phyloP scores from a whole-genome alignment of 2,797 vertebrate genomes.

The Sebastiscus albofasciatus region DNA sequence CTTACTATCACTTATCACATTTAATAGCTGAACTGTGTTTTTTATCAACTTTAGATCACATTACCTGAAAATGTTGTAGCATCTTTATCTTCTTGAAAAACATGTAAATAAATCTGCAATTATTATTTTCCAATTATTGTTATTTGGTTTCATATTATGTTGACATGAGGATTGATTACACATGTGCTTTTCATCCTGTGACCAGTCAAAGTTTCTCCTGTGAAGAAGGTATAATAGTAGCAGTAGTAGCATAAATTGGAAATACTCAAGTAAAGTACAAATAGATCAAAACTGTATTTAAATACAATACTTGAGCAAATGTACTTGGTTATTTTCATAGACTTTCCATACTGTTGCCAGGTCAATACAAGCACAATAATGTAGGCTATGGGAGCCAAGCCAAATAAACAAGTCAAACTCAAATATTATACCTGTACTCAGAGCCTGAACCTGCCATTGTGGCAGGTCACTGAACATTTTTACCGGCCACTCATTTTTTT shows the following conservation, averaged over 20 bases:
- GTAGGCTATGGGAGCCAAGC: neutral
- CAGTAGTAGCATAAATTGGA: too few relatives aligned
- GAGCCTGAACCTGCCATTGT: too few relatives aligned
- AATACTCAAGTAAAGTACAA: too few relatives aligned
- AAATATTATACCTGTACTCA: too few relatives aligned
- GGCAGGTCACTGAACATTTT: too few relatives aligned
- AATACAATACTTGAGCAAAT: too few relatives aligned
- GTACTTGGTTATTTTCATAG: too few relatives aligned
- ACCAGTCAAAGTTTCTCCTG: neutral
- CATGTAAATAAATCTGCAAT: constrained; percentile 54
- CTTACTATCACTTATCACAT: neutral
- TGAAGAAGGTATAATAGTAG: neutral
- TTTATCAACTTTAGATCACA: neutral
- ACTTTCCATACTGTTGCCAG: neutral
- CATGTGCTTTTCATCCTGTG: neutral
- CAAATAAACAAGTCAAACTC: neutral
- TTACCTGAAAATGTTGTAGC: constrained; percentile 23
- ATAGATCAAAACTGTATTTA: too few relatives aligned
- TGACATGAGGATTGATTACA: neutral
- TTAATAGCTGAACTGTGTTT: constrained; percentile 10
- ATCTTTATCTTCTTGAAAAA: neutral
- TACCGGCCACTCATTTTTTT: too few relatives aligned
- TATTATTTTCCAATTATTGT: constrained; percentile 26
- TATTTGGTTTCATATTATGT: neutral
- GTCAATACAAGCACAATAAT: neutral